These are phyloP conservation scores for Colossoma macropomum DNA, from an alignment of 2,113 vertebrate species.

Conservation along the genomic window DNA sequence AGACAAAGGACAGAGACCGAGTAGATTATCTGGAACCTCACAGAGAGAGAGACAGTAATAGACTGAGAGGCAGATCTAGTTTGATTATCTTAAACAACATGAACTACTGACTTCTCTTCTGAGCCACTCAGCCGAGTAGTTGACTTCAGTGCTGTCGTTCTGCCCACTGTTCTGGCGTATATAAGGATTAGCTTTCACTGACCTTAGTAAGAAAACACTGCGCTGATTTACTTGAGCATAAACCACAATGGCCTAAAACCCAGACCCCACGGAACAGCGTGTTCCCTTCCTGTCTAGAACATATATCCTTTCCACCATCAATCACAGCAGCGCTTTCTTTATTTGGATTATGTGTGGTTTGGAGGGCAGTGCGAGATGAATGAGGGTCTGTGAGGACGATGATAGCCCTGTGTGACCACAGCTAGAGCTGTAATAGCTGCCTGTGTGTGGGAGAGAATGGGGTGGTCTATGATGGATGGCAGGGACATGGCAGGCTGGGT, in stretches of 20 bases:
- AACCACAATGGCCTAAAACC: slow-evolving; percentile 11
- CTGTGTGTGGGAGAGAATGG: slow-evolving; percentile 11
- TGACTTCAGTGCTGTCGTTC: neutral
- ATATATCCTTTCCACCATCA: neutral
- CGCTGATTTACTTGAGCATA: slow-evolving; percentile 13
- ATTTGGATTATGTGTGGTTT: slow-evolving; percentile 19
- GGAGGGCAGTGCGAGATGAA: slow-evolving; percentile 25
- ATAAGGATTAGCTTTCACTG: neutral
- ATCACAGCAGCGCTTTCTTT: slow-evolving; percentile 1
- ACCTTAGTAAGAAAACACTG: neutral
- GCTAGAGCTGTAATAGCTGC: neutral
- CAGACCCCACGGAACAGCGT: neutral
- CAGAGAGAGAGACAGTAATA: neutral
- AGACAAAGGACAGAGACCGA: slow-evolving; percentile 27
- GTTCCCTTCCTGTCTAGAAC: slow-evolving; percentile 17
- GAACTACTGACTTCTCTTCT: neutral
- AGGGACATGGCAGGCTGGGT: slow-evolving; percentile 7
- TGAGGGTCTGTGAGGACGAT: slow-evolving; percentile 10
- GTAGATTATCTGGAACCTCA: slow-evolving; percentile 10
- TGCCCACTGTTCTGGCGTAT: neutral
- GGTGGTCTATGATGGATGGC: slow-evolving; percentile 37
- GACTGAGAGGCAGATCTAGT: neutral
- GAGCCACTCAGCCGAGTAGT: neutral
- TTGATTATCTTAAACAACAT: neutral
- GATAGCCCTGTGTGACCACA: neutral